Percentiles rank a stretch among this genome's conserved stretches.
Evolutionary conservation across 2,797 vertebrate species (phyloP).

Genomic region (Neomorphus geoffroyi): DNA sequence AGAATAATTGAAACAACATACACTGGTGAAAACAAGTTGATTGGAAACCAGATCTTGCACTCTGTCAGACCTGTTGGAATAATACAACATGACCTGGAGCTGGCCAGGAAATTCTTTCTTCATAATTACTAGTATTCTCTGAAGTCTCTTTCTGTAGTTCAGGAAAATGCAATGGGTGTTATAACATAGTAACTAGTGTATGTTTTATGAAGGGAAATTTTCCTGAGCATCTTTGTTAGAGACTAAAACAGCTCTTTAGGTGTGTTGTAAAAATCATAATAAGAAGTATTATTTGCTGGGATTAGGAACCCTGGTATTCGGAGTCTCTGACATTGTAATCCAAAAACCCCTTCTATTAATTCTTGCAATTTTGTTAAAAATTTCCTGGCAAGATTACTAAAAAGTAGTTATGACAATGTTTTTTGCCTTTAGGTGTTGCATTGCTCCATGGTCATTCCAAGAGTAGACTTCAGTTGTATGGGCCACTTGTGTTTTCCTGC

Average conservation of each 20-base stretch:
- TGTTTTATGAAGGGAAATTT: not conserved
- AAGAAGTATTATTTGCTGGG: not conserved
- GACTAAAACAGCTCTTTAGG: not conserved
- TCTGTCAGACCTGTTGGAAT: not conserved
- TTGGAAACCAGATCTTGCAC: not conserved
- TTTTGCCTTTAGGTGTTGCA: not conserved
- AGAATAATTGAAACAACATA: not conserved
- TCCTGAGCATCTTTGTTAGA: not conserved
- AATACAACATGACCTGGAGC: not conserved
- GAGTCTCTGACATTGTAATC: not conserved
- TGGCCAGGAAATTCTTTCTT: not conserved
- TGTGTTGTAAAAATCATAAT: not conserved
- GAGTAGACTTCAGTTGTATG: not conserved
- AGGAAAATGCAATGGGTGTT: not conserved
- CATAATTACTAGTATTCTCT: not conserved
- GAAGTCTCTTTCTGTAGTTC: not conserved
- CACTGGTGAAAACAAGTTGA: not conserved
- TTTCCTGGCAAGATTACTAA: not conserved
- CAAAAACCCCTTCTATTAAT: not conserved
- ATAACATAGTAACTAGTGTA: not conserved
- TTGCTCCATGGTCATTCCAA: not conserved
- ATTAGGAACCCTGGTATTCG: not conserved
- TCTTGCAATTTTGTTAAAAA: not conserved
- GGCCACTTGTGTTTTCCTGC: not conserved
- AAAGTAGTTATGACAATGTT: not conserved